Evolutionary conservation across 2,113 vertebrate genomes (phyloP).

Genomic region (Pandion haliaetus): DNA sequence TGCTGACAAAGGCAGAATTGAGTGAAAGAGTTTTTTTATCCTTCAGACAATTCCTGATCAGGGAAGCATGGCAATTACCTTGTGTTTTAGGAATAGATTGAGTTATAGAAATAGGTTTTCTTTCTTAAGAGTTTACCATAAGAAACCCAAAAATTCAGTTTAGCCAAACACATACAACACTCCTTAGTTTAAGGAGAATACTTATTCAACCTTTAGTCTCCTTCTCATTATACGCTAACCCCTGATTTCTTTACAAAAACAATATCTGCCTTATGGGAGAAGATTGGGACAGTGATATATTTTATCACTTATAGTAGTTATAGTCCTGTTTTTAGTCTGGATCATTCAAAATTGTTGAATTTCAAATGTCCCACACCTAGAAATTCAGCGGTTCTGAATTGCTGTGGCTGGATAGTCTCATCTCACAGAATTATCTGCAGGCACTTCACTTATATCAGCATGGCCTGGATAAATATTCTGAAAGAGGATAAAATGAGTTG

Average conservation of each 20-base stretch:
- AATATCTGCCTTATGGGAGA: background rate
- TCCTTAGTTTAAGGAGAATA: background rate
- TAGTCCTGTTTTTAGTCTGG: background rate
- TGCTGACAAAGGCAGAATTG: background rate
- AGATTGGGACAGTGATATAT: background rate
- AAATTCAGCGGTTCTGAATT: background rate
- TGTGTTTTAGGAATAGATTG: background rate
- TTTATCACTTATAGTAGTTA: background rate
- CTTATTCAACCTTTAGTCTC: background rate
- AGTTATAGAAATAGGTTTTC: background rate
- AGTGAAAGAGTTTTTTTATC: background rate
- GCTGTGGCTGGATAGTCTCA: background rate
- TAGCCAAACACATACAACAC: background rate
- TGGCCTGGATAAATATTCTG: background rate
- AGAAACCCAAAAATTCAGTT: background rate
- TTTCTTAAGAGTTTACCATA: background rate
- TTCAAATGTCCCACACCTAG: background rate
- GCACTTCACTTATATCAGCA: background rate
- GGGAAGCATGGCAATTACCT: background rate
- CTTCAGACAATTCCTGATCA: background rate
- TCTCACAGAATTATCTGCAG: background rate
- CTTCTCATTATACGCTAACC: background rate
- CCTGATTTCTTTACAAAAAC: background rate
- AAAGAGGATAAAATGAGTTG: background rate
- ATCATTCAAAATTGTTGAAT: background rate